phyloP scores from a whole-genome alignment of 2,797 vertebrate species.

The Thalassophryne amazonica region DNA sequence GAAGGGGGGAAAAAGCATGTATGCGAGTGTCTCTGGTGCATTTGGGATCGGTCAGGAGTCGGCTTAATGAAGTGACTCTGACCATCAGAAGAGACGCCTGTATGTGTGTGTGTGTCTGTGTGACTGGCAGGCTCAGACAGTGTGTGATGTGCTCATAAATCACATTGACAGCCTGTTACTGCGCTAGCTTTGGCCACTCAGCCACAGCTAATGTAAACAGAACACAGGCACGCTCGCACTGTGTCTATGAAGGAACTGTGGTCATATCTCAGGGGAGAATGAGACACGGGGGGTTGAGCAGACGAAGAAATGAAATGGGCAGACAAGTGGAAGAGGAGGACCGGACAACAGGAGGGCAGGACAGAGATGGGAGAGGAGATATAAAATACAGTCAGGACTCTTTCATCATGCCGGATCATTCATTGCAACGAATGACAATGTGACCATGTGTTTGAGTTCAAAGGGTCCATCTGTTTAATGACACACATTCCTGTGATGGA shows the following conservation, averaged over 20 bases:
- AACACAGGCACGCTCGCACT: slow-evolving; percentile 68
- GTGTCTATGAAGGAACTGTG: slow-evolving; percentile 80
- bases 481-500: slow-evolving; percentile 1
- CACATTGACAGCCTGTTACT: slow-evolving; percentile 93
- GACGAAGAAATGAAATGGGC: slow-evolving; percentile 53
- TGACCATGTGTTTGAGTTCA: slow-evolving; percentile 2
- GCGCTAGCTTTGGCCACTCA: slow-evolving; percentile 88
- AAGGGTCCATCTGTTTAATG: slow-evolving; percentile 13
- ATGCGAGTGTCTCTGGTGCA: slow-evolving; percentile 36
- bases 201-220: slow-evolving; percentile 89
- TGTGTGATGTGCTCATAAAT: slow-evolving; percentile 98
- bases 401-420: slow-evolving; percentile 40
- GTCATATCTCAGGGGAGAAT: slow-evolving; percentile 76
- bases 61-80: slow-evolving; percentile 92
- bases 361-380: slow-evolving; percentile 22
- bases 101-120: slow-evolving; percentile 35
- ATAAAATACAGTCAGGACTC: slow-evolving; percentile 17
- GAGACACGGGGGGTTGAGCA: slow-evolving; percentile 47
- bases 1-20: slow-evolving; percentile 31
- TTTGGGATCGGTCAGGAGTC: slow-evolving; percentile 82
- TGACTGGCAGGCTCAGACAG: slow-evolving; percentile 88
- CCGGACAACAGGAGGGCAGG: slow-evolving; percentile 21
- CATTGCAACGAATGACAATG: slow-evolving; percentile 34
- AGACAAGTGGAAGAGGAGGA: slow-evolving; percentile 51
- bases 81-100: slow-evolving; percentile 74